A percentile compares a stretch with the other conserved stretches of the same genome.
Conservation (phyloP, 37 sponge, comb jelly and placozoan genomes). For the Haliclona indistincta region DNA sequence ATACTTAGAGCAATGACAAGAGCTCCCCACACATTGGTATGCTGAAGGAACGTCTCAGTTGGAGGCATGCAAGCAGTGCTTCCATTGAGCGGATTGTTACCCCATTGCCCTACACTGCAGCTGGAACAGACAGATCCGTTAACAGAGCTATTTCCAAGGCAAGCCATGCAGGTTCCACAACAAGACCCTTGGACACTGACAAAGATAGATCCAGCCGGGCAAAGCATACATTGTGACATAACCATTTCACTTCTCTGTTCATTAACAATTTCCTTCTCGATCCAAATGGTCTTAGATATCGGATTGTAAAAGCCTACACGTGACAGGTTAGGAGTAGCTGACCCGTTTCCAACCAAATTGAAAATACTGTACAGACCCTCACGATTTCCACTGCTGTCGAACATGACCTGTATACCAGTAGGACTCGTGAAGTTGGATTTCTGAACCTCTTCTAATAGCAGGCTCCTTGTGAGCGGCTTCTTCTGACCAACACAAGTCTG, state of each 20-base stretch:
- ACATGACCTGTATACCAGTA: conserved; percentile 24
- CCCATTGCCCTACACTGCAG: conserved; percentile 36
- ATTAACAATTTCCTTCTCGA: no score
- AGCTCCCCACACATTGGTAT: conserved; percentile 17
- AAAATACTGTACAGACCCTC: conserved; percentile 26
- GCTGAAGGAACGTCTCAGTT: neutral
- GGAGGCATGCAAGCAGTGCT: conserved; percentile 30
- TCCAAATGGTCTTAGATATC: conserved; percentile 18
- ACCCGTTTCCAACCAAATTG: conserved; percentile 37
- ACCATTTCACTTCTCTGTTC: neutral
- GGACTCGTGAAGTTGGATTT: conserved; percentile 47
- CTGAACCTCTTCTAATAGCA: neutral
- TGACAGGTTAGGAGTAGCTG: neutral
- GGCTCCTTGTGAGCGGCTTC: neutral
- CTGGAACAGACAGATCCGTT: conserved; percentile 3
- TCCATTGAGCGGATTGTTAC: conserved; percentile 39
- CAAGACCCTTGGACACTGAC: conserved; percentile 1
- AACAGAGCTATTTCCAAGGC: conserved; percentile 7
- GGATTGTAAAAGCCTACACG: neutral
- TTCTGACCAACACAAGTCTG: conserved; percentile 28
- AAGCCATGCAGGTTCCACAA: conserved; percentile 55
- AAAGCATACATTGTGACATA: conserved; percentile 39
- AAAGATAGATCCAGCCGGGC: conserved; percentile 20
- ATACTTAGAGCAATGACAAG: conserved; percentile 37
- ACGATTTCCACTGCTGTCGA: conserved; percentile 40